phyloP scores from a whole-genome alignment of 1,140 invertebrate genomes.

The Halictus rubicundus region DNA sequence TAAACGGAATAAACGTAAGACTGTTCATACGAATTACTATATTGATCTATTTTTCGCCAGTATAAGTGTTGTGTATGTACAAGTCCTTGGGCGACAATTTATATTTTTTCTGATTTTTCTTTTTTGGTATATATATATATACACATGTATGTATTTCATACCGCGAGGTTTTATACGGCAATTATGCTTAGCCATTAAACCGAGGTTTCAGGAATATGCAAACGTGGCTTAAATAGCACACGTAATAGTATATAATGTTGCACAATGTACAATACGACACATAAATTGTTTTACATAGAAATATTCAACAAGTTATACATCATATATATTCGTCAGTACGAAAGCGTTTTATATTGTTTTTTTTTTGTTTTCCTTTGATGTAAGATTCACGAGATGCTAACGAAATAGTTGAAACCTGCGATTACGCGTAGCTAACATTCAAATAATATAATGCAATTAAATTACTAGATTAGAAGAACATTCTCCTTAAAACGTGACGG shows the following conservation, averaged over 20 bases:
- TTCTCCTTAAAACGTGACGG: slow-evolving; percentile 11
- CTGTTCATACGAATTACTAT: slow-evolving; percentile 29
- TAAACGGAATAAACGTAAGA: slow-evolving; percentile 23
- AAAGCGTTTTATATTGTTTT: slow-evolving; percentile 22
- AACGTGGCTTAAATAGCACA: slow-evolving; percentile 2
- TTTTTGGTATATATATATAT: slow-evolving; percentile 41
- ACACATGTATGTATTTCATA: slow-evolving; percentile 45
- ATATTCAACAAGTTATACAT: slow-evolving; percentile 12
- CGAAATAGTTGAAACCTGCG: not conserved
- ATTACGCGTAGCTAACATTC: slow-evolving; percentile 5
- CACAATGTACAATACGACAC: slow-evolving; percentile 23
- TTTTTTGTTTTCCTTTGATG: not conserved
- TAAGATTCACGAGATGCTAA: slow-evolving; percentile 11
- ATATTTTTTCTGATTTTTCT: slow-evolving; percentile 16
- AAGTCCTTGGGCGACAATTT: slow-evolving; percentile 33
- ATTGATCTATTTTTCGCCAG: slow-evolving; percentile 19
- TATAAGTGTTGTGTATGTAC: slow-evolving; percentile 33
- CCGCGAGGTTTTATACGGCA: slow-evolving; percentile 25
- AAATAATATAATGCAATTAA: slow-evolving; percentile 12
- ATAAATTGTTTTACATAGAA: slow-evolving; percentile 24
- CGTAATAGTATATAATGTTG: slow-evolving; percentile 11
- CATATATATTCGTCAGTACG: slow-evolving; percentile 5
- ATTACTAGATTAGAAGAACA: slow-evolving; percentile 32
- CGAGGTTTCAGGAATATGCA: slow-evolving; percentile 22
- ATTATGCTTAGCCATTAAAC: slow-evolving; percentile 25